Conservation (phyloP, 2,113 vertebrate genomes). For the Candoia aspera region DNA sequence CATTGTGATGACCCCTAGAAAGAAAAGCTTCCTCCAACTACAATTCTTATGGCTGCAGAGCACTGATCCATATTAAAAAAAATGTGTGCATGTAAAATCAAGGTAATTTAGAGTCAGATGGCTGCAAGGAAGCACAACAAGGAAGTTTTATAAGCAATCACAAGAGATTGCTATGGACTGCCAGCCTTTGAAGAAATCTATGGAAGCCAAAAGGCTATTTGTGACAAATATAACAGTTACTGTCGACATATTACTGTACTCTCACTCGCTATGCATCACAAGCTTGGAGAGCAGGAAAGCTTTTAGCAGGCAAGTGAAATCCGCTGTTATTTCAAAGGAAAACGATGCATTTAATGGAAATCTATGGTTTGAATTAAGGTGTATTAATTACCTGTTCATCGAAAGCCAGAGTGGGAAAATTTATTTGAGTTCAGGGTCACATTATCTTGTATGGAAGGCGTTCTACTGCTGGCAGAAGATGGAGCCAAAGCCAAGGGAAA, state of each 20-base stretch:
- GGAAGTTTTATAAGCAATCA: conserved; percentile 49
- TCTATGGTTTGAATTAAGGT: conserved; percentile 47
- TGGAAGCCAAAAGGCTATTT: conserved; percentile 31
- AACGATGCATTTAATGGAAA: conserved; percentile 65
- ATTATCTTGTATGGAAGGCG: background rate
- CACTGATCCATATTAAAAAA: conserved; percentile 43
- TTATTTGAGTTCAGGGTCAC: background rate
- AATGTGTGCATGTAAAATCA: conserved; percentile 33
- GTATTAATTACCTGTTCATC: conserved; percentile 63
- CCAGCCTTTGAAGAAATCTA: conserved; percentile 52
- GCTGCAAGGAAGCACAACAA: conserved; percentile 40
- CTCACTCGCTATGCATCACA: conserved; percentile 34
- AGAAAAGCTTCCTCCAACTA: conserved; percentile 30
- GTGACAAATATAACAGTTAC: conserved; percentile 53
- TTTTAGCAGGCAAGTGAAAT: conserved; percentile 66
- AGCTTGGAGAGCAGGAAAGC: conserved; percentile 43
- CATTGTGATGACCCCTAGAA: background rate
- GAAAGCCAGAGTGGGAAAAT: background rate
- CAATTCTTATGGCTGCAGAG: conserved; percentile 23
- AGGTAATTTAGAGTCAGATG: conserved; percentile 42
- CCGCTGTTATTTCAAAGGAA: conserved; percentile 65
- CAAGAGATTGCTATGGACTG: conserved; percentile 44
- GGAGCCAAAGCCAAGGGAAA: background rate
- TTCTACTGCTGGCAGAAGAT: background rate
- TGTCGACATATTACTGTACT: conserved; percentile 41